These are phyloP conservation scores for Drosophila mercatorum DNA, from an alignment of 2,888 invertebrate genomes.

Conservation along the genomic window DNA sequence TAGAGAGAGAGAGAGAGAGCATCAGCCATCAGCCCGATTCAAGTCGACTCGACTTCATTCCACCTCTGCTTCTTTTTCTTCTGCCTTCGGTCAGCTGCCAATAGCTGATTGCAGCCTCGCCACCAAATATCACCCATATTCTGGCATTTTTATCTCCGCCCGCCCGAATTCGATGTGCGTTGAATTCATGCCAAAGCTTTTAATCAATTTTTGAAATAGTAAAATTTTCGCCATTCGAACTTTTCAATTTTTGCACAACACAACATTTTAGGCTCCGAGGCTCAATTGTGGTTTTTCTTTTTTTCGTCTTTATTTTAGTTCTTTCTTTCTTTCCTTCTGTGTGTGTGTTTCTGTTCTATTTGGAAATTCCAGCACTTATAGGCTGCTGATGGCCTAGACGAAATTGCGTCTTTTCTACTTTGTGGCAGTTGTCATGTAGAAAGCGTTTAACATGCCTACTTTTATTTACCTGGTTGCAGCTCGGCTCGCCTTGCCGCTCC, in stretches of 20 bases:
- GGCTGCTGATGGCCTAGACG: slow-evolving; percentile 32
- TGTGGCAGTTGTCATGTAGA: slow-evolving; percentile 70
- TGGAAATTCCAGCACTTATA: slow-evolving; percentile 59
- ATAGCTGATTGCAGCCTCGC: slow-evolving; percentile 19
- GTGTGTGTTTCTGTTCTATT: slow-evolving; percentile 13
- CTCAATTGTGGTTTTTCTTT: slow-evolving; percentile 31
- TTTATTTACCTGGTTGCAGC: slow-evolving; percentile 65
- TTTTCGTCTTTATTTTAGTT: neutral
- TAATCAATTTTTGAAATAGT: slow-evolving; percentile 75
- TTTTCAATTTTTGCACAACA: slow-evolving; percentile 47
- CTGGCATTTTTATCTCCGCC: neutral
- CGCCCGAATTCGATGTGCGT: slow-evolving; percentile 28
- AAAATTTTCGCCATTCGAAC: slow-evolving; percentile 55
- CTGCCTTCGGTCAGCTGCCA: slow-evolving; percentile 45
- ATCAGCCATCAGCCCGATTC: slow-evolving; percentile 27
- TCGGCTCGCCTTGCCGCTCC: neutral
- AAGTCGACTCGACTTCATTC: slow-evolving; percentile 42
- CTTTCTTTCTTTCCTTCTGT: slow-evolving; percentile 4
- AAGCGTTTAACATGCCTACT: slow-evolving; percentile 73
- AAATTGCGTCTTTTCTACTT: slow-evolving; percentile 35
- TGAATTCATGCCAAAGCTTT: slow-evolving; percentile 60
- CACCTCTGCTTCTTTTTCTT: slow-evolving; percentile 7
- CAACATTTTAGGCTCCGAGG: slow-evolving; percentile 22
- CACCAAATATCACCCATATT: neutral
- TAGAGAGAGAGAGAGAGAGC: slow-evolving; percentile 22